Evolutionary conservation across 2,888 invertebrate species (phyloP).

Genomic region (Drosophila stalkeri): DNA sequence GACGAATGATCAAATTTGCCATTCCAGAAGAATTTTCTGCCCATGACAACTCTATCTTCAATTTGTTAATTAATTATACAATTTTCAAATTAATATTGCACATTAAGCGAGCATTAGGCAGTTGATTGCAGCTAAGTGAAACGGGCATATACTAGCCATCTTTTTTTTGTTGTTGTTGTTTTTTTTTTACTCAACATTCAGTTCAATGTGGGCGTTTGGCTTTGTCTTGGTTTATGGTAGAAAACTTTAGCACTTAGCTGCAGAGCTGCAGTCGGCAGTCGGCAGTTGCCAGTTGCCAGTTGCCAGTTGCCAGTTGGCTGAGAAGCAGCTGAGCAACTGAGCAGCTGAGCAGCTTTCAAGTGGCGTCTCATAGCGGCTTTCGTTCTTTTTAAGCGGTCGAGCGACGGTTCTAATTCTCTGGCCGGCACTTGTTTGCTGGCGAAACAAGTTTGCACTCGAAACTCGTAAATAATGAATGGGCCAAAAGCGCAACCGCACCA

Average conservation of each 20-base stretch:
- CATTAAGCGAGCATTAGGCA: neutral
- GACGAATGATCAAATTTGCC: no score
- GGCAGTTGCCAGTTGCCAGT: slow-evolving; percentile 1
- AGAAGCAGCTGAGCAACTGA: slow-evolving; percentile 2
- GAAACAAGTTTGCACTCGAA: slow-evolving; percentile 78
- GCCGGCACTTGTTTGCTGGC: slow-evolving; percentile 78
- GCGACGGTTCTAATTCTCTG: slow-evolving; percentile 75
- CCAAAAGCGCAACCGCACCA: slow-evolving; percentile 80
- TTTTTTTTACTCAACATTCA: neutral
- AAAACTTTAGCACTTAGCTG: slow-evolving; percentile 73
- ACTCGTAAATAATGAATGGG: slow-evolving; percentile 79
- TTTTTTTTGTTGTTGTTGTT: neutral
- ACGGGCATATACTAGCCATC: neutral
- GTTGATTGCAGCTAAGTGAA: neutral
- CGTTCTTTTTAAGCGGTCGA: slow-evolving; percentile 67
- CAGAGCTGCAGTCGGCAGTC: slow-evolving; percentile 27
- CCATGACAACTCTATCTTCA: no score
- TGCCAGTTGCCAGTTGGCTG: slow-evolving; percentile 5
- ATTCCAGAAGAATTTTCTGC: no score
- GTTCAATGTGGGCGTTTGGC: slow-evolving; percentile 26
- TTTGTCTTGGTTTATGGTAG: slow-evolving; percentile 48
- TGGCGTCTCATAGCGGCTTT: slow-evolving; percentile 32
- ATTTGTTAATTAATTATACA: no score
- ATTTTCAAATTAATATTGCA: neutral
- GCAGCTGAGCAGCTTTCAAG: slow-evolving; percentile 27